A percentile compares a stretch with the other conserved stretches of the same genome.
These are phyloP conservation scores for Chelonoidis abingdonii DNA, from an alignment of 2,113 vertebrate species.

Conservation along the genomic window DNA sequence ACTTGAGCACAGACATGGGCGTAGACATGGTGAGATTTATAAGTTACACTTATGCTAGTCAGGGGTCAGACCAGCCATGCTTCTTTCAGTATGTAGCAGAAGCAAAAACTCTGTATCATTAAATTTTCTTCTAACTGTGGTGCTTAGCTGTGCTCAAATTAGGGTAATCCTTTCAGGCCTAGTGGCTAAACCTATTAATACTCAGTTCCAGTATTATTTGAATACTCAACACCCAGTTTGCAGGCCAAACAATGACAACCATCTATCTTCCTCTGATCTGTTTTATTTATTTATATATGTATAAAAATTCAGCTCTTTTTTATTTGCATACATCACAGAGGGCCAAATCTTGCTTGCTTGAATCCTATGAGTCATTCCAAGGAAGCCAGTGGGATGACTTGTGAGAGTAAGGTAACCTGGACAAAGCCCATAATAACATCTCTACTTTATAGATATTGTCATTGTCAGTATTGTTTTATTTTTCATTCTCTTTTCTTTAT, in stretches of 20 bases:
- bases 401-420: neutral
- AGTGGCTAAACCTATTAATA: conserved; percentile 7
- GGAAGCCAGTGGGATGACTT: neutral
- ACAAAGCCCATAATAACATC: neutral
- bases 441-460: neutral
- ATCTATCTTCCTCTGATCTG: neutral
- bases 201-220: neutral
- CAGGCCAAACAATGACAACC: neutral
- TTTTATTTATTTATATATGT: neutral
- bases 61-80: neutral
- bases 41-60: neutral
- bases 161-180: conserved; percentile 9
- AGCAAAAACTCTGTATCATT: neutral
- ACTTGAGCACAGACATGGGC: neutral
- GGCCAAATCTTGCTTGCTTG: neutral
- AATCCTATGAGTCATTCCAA: neutral
- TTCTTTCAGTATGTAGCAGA: neutral
- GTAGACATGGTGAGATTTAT: neutral
- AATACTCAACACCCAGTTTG: neutral
- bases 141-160: neutral
- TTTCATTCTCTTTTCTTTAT: neutral
- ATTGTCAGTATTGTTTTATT: neutral
- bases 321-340: neutral
- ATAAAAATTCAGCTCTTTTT: neutral
- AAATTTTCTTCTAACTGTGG: neutral